Conservation (phyloP, 2,888 invertebrate genomes). For the Kryphioiulus occultus region DNA sequence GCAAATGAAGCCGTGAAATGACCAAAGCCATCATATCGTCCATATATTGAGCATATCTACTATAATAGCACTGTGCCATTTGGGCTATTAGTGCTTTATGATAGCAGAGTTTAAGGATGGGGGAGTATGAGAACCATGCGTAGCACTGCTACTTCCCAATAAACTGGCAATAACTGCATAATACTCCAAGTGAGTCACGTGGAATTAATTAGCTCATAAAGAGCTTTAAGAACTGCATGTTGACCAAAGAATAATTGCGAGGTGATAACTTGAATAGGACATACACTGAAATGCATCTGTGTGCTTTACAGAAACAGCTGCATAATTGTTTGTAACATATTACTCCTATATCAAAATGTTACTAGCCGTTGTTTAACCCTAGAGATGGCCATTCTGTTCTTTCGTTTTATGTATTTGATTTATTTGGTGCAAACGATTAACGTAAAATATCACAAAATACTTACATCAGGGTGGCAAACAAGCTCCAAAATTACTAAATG, state of each 20-base stretch:
- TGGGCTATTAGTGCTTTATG: slow-evolving; percentile 26
- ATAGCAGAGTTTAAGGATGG: neutral
- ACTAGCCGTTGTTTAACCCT: too few species aligned
- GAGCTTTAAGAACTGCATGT: neutral
- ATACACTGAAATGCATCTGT: neutral
- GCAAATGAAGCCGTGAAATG: slow-evolving; percentile 26
- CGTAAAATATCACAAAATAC: too few species aligned
- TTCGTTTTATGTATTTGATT: too few species aligned
- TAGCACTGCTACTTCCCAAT: neutral
- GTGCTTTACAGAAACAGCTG: neutral
- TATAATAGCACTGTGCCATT: neutral
- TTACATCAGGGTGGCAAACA: too few species aligned
- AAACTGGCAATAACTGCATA: neutral
- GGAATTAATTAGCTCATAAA: neutral
- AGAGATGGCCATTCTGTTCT: too few species aligned
- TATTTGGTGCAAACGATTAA: too few species aligned
- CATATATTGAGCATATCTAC: neutral
- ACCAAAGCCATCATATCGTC: neutral
- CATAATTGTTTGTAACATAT: neutral
- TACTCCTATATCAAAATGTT: too few species aligned
- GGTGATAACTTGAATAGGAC: neutral
- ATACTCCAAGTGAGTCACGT: neutral
- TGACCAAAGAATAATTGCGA: neutral
- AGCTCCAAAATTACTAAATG: too few species aligned
- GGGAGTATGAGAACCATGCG: neutral